These are phyloP conservation scores for Drosophila repletoides DNA, from an alignment of 1,140 invertebrate genomes.

Conservation along the genomic window DNA sequence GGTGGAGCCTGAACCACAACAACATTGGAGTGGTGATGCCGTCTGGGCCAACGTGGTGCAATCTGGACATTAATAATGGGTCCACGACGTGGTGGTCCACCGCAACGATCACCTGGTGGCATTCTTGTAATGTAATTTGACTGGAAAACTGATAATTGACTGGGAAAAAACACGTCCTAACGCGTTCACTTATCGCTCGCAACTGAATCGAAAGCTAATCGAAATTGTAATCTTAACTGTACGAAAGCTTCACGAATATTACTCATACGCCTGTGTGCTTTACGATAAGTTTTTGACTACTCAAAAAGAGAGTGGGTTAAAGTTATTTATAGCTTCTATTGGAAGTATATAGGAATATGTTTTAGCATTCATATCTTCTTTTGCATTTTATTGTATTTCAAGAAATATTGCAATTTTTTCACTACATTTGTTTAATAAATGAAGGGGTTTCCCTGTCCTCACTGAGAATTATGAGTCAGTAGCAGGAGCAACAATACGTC, in stretches of 20 bases:
- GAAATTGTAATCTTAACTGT: not conserved
- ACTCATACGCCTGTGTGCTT: constrained; percentile 43
- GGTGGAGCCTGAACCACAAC: constrained; percentile 59
- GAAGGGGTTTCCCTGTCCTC: not conserved
- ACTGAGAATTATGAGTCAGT: too few relatives aligned
- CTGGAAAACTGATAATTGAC: too few relatives aligned
- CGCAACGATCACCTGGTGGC: constrained; percentile 61
- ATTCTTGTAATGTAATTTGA: constrained; percentile 19
- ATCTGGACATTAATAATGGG: constrained; percentile 70
- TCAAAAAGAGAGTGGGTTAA: not conserved
- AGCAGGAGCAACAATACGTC: too few relatives aligned
- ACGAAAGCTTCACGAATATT: constrained; percentile 47
- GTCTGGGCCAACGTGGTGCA: constrained; percentile 63
- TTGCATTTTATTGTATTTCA: not conserved
- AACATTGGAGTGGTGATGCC: constrained; percentile 57
- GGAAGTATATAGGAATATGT: not conserved
- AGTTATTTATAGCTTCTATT: constrained; percentile 15
- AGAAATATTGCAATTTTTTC: not conserved
- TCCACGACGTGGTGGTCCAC: constrained; percentile 60
- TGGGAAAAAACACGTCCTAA: constrained; percentile 21
- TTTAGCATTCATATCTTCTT: not conserved
- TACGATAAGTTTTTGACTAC: too few relatives aligned
- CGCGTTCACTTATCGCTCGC: constrained; percentile 17
- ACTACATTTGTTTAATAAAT: not conserved
- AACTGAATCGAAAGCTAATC: constrained; percentile 34